Base-by-base conservation (phyloP, 2,797 vertebrate genomes). In the Helicolenus hilgendorfi region DNA sequence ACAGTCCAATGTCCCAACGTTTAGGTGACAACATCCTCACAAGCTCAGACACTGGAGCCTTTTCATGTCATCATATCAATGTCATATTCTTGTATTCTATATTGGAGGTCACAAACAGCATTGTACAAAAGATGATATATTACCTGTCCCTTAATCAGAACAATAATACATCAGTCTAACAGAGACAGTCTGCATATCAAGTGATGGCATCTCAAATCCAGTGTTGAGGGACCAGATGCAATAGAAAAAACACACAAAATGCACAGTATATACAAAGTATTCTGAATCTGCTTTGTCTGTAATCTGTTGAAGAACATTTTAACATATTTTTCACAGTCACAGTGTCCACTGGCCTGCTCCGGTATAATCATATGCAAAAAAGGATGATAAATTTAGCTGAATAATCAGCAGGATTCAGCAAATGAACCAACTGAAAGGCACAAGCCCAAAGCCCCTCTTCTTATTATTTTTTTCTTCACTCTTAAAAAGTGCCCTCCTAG, bases 361-460 rank as follows among this genome's bases (percentile, higher is more conserved):
- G 38, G 36, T 41, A 58, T 49, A 24, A 77, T 70, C 13, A 7
- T 14, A 55, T 35, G 31, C 41, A 22, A 18, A 63, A 63, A 68
- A 70, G 22, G 36, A 58, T 18, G 33, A 72, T 60, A 15, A 3
- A 69, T 76, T 56, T 45, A 67, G 67, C 68, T 20, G 35, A 56
- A 60, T 76, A 69, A 78, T 79, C 15, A 71, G 67, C 24, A 70
- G 27, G 27, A 73, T 55, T 73, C 58, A 67, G 41, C 7, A 77
- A 69, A 71, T 33, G 4, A 71, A 56, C 13, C 26, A 27, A 31
- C 4, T 72, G 24, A 76, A 80, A 88, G 33, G 59, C 68, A 63
- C 33, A 9, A 75, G 26, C 59, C 62, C 15, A 33, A 59, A 83
- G 58, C n/a, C 14, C 14, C 15, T 38, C 3, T 70, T 63, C 14